Evolutionary conservation across 2,113 vertebrate species (phyloP).

Genomic region (Enhydra lutris): DNA sequence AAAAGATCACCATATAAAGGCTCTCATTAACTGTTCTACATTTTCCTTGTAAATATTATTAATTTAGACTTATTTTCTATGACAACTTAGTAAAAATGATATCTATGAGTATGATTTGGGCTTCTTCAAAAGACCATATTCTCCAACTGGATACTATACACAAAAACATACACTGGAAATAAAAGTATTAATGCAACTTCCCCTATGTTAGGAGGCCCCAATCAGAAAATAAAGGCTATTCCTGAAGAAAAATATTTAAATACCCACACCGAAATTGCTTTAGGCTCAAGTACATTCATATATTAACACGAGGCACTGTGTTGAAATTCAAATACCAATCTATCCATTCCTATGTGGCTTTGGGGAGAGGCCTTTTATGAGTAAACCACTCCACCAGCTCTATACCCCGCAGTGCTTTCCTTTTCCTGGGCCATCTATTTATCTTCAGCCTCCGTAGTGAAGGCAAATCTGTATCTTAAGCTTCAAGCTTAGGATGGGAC

Average conservation of each 20-base stretch:
- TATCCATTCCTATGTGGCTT: background rate
- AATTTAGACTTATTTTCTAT: constrained; percentile 74
- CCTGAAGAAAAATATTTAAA: constrained; percentile 17
- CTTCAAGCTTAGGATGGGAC: constrained; percentile 8
- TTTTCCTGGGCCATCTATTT: background rate
- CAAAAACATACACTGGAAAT: background rate
- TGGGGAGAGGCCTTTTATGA: background rate
- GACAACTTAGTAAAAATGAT: constrained; percentile 72
- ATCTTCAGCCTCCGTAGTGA: background rate
- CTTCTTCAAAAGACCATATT: constrained; percentile 68
- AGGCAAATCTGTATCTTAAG: constrained; percentile 32
- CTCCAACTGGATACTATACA: background rate
- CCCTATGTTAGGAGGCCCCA: background rate
- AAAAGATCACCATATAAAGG: background rate
- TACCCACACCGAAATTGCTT: constrained; percentile 2
- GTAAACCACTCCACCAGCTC: too few relatives aligned
- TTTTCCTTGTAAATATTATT: constrained; percentile 67
- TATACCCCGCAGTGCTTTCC: background rate
- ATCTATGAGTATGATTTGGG: constrained; percentile 61
- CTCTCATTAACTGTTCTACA: background rate
- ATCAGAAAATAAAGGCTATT: constrained; percentile 28
- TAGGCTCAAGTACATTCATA: background rate
- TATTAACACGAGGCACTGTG: background rate
- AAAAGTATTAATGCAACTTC: background rate
- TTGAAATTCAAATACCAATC: constrained; percentile 56